Evolutionary conservation across 2,797 vertebrate species (phyloP), one percentile per base, ranked within the genome.

Genomic region (Lagorchestes hirsutus): DNA sequence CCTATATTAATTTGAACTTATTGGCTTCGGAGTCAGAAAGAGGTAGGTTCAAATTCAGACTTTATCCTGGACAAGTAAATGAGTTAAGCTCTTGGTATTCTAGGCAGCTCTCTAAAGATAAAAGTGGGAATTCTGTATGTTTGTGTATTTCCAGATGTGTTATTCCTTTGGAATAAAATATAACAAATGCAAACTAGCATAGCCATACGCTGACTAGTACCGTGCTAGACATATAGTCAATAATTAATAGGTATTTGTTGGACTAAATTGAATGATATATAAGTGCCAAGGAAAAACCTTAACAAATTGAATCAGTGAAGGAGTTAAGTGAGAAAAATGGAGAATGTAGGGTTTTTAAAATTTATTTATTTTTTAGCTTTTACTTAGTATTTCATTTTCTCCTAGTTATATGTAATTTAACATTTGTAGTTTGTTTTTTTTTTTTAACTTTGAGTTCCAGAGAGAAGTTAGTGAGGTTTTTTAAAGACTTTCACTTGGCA

Each of bases 401-500:
- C 8, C 28, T 28, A 10, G 57, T 29, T 58, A 58, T 28, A 57
- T 57, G 56, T 57, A 57, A 57, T 57, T 57, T 57, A 57, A 57
- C 2, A 57, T 28, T 57, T 57, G 27, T 46, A 46, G 46, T 46
- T 57, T 57, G 28, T 57, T 52, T 52, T 57, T 57, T 57, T 52
- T 52, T 52, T 52, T 52, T 2, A 58, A 28, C 27, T 58, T 28
- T 58, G 57, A 58, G 57, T 58, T 58, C 57, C 27, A 29, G 10
- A 28, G 24, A 50, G 22, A 87, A 46, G 24, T 8, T 10, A 82
- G 18, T 46, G 52, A 52, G 52, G 6, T 24, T 57, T 34, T 59
- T 92, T 5, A 94, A 22, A 34, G 34, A 16, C 29, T 96, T 67
- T 92, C 55, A 96, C 6, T 59, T 55, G 50, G 0, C 95, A 67